A percentile compares a stretch with the other conserved stretches of the same genome.
Conservation (phyloP, 2,888 invertebrate genomes). For the Dasypogon diadema region DNA sequence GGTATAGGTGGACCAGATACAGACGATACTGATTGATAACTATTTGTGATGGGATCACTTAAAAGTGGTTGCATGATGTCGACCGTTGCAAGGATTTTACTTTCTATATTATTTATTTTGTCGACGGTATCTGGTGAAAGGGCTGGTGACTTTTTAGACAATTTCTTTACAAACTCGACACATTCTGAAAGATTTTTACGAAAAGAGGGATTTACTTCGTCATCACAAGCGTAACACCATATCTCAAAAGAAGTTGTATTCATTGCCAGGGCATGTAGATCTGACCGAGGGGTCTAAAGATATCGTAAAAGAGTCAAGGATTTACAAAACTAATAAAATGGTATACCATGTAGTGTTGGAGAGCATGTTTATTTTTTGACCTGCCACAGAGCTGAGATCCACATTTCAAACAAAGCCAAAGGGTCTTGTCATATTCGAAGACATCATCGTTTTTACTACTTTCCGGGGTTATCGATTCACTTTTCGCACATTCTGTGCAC, state of each 20-base stretch:
- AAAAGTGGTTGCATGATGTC: conserved; percentile 53
- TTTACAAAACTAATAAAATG: too few species aligned
- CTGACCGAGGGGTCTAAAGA: conserved; percentile 77
- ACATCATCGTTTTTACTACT: conserved; percentile 58
- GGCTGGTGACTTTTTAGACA: conserved; percentile 64
- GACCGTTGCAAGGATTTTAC: conserved; percentile 61
- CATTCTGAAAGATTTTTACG: conserved; percentile 80
- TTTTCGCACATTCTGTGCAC: conserved; percentile 74
- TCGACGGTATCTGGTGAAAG: conserved; percentile 43
- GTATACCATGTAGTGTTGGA: conserved; percentile 75
- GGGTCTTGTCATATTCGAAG: conserved; percentile 69
- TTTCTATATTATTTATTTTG: conserved; percentile 61
- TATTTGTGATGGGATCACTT: conserved; percentile 46
- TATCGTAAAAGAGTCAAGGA: too few species aligned
- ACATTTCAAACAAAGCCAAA: conserved; percentile 88
- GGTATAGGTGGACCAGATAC: conserved; percentile 59
- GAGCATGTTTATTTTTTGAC: conserved; percentile 76
- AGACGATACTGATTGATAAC: conserved; percentile 18
- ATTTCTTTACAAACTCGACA: conserved; percentile 79
- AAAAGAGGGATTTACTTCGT: conserved; percentile 73
- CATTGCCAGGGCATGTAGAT: conserved; percentile 79
- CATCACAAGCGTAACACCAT: conserved; percentile 85
- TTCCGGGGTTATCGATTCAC: conserved; percentile 67
- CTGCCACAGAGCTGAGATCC: conserved; percentile 83
- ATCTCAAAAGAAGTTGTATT: conserved; percentile 79